Base-by-base conservation (phyloP, 2,797 vertebrate genomes). In the Sebastes nivosus region DNA sequence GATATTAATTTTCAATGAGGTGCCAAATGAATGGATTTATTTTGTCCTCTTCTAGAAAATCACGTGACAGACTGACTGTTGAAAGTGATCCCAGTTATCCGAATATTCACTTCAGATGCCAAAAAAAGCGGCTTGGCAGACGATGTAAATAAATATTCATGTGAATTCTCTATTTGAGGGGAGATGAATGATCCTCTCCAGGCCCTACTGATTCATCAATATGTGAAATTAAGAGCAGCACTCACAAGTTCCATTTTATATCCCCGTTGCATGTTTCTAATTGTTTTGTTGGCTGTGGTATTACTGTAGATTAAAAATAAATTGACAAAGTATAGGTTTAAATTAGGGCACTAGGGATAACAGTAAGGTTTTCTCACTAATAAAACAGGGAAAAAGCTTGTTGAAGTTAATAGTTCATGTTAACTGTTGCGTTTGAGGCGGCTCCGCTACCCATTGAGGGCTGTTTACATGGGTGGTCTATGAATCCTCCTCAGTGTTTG, bases 401-500 rank as follows among this genome's bases (percentile, higher is more conserved):
- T 72, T 65, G 9, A 59, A 63, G 59, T 50, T 74, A 34, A 76
- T 42, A 32, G 61, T 63, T 57, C 27, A 55, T 52, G 57, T 72
- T 59, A 55, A 67, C 66, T 20, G 55, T 29, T 38, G 30, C 24
- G 81, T 46, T 32, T 25, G n/a, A 65, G 54, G 61, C 1, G 13
- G 22, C 32, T 30, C 64, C 54, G 63, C 12, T 67, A 20, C 14
- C 38, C 65, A 81, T 22, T 24, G 38, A 58, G 24, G 54, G 64
- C 74, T 74, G 80, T 89, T 87, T 84, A 87, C 82, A 88, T 79
- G 85, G 87, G 85, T 90, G 92, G 80, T 87, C 87, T 75, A 87
- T 59, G 81, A 80, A 88, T 88, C 86, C 83, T 88, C 72, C 79
- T 83, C 86, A 84, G 81, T 86, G 83, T 89, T 88, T 81, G 84